These are phyloP conservation scores for Lepeophtheirus nordmannii DNA, from an alignment of 2,888 invertebrate genomes.

Conservation along the genomic window DNA sequence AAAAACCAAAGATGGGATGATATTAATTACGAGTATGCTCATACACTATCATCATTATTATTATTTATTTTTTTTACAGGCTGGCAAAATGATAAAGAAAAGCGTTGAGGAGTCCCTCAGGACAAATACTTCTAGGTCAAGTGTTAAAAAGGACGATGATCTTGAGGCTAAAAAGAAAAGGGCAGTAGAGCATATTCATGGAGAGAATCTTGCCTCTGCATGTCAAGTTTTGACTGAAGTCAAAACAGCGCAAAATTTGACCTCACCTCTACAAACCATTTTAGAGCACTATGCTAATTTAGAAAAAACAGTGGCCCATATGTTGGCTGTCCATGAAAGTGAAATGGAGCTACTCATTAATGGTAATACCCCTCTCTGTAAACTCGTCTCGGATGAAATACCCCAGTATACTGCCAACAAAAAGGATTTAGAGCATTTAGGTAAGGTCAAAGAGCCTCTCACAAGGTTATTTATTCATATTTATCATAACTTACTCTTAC, in stretches of 20 bases:
- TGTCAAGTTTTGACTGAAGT: neutral
- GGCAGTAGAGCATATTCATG: neutral
- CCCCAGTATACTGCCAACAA: slow-evolving; percentile 11
- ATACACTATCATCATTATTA: too few relatives aligned
- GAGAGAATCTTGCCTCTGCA: slow-evolving; percentile 12
- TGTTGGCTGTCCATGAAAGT: slow-evolving; percentile 14
- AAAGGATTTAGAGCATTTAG: slow-evolving; percentile 18
- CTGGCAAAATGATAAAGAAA: slow-evolving; percentile 13
- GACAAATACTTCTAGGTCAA: slow-evolving; percentile 3
- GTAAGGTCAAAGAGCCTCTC: neutral
- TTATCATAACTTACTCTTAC: neutral
- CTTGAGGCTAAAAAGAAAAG: slow-evolving; percentile 9
- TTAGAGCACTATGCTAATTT: slow-evolving; percentile 17
- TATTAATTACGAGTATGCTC: too few relatives aligned
- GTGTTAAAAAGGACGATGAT: slow-evolving; percentile 11
- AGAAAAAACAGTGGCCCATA: slow-evolving; percentile 15
- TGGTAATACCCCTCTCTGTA: slow-evolving; percentile 4
- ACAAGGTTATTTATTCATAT: neutral
- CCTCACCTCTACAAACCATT: slow-evolving; percentile 8
- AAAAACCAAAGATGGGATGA: too few relatives aligned
- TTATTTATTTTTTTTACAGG: slow-evolving; percentile 3
- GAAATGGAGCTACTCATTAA: neutral
- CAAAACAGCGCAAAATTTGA: neutral
- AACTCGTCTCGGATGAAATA: slow-evolving; percentile 14
- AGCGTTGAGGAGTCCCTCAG: slow-evolving; percentile 17